Conservation (phyloP, 2,113 vertebrate species). For the Megalops atlanticus region DNA sequence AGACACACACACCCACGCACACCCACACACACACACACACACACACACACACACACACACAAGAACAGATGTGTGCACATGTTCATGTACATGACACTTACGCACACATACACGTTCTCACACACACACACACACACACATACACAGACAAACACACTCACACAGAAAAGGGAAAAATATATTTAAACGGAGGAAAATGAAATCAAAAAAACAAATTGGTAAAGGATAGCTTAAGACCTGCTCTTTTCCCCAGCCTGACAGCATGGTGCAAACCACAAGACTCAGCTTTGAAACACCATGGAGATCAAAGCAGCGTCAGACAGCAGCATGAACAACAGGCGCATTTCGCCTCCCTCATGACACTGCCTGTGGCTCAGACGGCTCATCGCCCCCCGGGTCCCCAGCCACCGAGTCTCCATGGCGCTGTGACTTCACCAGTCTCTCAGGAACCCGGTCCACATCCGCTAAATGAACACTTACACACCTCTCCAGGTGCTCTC, state of each 20-base stretch:
- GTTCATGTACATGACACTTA: not conserved
- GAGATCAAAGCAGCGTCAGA: not conserved
- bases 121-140: not conserved
- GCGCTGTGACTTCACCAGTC: not conserved
- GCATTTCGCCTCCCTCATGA: not conserved
- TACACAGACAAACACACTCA: too few species aligned
- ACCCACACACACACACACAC: not conserved
- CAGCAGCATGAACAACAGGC: not conserved
- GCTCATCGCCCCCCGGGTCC: too few species aligned
- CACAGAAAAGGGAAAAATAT: not conserved
- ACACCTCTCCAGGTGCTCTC: too few species aligned
- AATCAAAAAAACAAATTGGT: not conserved
- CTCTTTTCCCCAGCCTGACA: not conserved
- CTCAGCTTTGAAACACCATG: not conserved
- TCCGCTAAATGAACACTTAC: not conserved
- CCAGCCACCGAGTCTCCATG: not conserved
- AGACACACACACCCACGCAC: not conserved
- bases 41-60: conserved; percentile 15
- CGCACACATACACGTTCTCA: not conserved
- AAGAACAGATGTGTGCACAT: not conserved
- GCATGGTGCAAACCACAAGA: not conserved
- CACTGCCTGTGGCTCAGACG: not conserved
- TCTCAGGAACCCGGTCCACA: too few species aligned
- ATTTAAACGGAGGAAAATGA: not conserved
- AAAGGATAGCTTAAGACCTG: too few species aligned